A percentile compares a stretch with the other conserved stretches of the same genome.
These are phyloP conservation scores for Orientallactaga bullata DNA, from an alignment of 2,113 vertebrate genomes.

Conservation along the genomic window DNA sequence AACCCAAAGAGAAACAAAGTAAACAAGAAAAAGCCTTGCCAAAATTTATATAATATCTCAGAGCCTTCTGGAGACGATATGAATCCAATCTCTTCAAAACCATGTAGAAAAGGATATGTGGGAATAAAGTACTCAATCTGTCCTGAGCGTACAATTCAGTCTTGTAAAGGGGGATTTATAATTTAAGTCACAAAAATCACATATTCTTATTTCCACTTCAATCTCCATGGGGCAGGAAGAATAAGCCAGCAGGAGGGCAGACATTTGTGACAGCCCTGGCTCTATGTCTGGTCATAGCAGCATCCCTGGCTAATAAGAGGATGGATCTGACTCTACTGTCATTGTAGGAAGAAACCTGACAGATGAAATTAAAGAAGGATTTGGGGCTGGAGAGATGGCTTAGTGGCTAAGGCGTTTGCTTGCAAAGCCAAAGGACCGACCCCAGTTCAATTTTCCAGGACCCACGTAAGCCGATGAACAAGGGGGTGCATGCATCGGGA, in stretches of 20 bases:
- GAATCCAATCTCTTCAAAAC: not conserved
- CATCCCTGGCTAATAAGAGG: not conserved
- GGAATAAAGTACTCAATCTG: not conserved
- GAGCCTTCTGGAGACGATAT: not conserved
- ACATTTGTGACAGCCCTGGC: not conserved
- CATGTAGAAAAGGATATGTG: not conserved
- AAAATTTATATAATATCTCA: not conserved
- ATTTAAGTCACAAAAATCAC: slow-evolving; percentile 16
- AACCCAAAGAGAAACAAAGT: too few relatives aligned
- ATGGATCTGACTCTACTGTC: not conserved
- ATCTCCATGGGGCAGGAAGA: not conserved
- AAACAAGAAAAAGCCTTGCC: not conserved
- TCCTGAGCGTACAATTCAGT: not conserved
- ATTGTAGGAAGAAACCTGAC: not conserved
- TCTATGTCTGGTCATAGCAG: not conserved
- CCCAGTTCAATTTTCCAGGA: too few relatives aligned
- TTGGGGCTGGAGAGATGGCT: too few relatives aligned
- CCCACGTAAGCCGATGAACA: too few relatives aligned
- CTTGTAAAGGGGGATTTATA: not conserved
- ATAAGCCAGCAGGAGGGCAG: not conserved
- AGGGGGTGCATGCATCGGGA: too few relatives aligned
- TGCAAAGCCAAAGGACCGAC: too few relatives aligned
- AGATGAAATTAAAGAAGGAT: too few relatives aligned
- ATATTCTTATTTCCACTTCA: not conserved
- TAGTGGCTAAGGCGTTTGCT: too few relatives aligned